Conservation (phyloP, 2,888 invertebrate species). For the Polietes domitor region DNA sequence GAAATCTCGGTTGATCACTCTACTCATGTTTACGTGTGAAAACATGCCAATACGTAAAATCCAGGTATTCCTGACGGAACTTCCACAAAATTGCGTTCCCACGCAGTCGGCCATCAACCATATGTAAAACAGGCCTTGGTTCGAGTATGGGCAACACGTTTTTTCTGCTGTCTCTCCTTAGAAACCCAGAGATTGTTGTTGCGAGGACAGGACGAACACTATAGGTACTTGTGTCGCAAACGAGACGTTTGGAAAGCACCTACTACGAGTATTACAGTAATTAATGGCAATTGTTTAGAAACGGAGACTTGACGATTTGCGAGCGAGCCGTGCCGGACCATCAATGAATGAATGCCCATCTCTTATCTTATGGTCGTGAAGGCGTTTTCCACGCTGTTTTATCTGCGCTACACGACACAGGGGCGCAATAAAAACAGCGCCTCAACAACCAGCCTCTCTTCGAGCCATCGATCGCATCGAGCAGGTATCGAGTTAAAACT, state of each 20-base stretch:
- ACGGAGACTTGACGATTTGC: neutral
- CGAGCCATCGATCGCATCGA: neutral
- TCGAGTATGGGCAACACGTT: neutral
- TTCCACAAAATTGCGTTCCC: constrained; percentile 59
- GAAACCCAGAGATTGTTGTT: neutral
- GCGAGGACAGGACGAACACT: constrained; percentile 6
- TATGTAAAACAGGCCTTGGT: constrained; percentile 54
- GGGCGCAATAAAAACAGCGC: constrained; percentile 67
- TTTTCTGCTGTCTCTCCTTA: neutral
- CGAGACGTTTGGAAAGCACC: constrained; percentile 60
- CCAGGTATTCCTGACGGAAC: constrained; percentile 50
- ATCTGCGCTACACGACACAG: constrained; percentile 69
- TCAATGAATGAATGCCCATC: constrained; percentile 43
- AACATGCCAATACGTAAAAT: constrained; percentile 31
- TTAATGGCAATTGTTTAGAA: constrained; percentile 65
- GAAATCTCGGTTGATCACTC: constrained; percentile 11
- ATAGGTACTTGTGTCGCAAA: constrained; percentile 41
- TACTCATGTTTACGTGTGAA: constrained; percentile 1
- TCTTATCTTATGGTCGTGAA: constrained; percentile 32
- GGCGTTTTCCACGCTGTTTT: constrained; percentile 64
- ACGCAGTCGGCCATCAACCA: constrained; percentile 47
- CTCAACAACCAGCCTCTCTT: constrained; percentile 23
- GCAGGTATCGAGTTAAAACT: constrained; percentile 17
- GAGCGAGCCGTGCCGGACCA: neutral
- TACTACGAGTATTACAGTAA: constrained; percentile 69